phyloP scores from a whole-genome alignment of 1,140 invertebrate species.

The Plutomurus gul region DNA sequence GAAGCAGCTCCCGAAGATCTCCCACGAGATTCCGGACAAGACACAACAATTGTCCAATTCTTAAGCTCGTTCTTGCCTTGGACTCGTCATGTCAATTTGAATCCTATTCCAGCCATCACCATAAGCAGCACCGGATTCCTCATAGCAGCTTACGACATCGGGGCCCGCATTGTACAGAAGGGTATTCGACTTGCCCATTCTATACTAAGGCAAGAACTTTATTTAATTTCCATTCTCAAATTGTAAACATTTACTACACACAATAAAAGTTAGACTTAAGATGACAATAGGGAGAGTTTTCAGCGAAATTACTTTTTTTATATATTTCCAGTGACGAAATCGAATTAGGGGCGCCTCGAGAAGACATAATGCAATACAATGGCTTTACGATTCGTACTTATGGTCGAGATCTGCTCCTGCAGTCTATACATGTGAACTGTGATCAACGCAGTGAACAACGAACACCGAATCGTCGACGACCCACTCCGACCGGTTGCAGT shows the following conservation, averaged over 20 bases:
- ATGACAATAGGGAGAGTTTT: too few relatives aligned
- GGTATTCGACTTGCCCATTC: background rate
- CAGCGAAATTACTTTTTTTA: background rate
- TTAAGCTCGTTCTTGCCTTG: background rate
- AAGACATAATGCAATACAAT: slow-evolving; percentile 29
- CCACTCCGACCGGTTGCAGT: background rate
- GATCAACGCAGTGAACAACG: background rate
- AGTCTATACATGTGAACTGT: slow-evolving; percentile 32
- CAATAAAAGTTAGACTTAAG: too few relatives aligned
- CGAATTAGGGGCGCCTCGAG: background rate
- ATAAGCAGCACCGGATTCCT: background rate
- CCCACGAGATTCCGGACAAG: background rate
- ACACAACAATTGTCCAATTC: background rate
- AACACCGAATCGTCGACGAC: background rate
- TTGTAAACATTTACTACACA: too few relatives aligned
- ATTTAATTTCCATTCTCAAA: too few relatives aligned
- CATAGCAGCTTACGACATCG: background rate
- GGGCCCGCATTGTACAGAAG: background rate
- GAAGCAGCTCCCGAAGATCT: background rate
- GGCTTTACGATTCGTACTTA: slow-evolving; percentile 9
- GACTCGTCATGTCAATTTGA: background rate
- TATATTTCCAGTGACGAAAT: background rate
- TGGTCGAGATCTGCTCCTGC: background rate
- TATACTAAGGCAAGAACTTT: background rate
- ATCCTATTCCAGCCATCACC: slow-evolving; percentile 8